These are phyloP conservation scores for Autographa gamma DNA, from an alignment of 2,888 invertebrate genomes.

Conservation along the genomic window DNA sequence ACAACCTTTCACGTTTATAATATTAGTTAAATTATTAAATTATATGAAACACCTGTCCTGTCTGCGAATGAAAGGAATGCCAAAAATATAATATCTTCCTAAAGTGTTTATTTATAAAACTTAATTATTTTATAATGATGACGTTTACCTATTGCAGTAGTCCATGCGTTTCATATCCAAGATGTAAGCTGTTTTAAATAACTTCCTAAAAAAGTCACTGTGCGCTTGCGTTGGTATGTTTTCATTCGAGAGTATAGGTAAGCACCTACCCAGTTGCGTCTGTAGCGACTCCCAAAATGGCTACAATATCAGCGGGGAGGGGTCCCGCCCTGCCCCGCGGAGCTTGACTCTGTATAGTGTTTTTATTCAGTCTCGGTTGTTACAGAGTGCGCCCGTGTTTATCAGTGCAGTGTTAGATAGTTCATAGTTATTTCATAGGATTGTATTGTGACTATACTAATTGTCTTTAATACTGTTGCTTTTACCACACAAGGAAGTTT, in stretches of 20 bases:
- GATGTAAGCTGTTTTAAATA: too few species aligned
- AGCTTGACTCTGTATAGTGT: conserved; percentile 35
- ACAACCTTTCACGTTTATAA: too few species aligned
- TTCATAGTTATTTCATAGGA: conserved; percentile 36
- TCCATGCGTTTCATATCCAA: too few species aligned
- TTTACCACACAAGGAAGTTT: conserved; percentile 35
- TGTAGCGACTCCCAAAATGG: conserved; percentile 35
- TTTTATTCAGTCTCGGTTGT: conserved; percentile 34
- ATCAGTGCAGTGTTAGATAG: conserved; percentile 36
- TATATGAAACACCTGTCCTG: too few species aligned
- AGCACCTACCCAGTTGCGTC: conserved; percentile 33
- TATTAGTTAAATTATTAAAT: too few species aligned
- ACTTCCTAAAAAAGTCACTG: conserved; percentile 33
- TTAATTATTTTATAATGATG: too few species aligned
- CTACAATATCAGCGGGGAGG: conserved; percentile 35
- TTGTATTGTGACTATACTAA: conserved; percentile 36
- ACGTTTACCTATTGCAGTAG: too few species aligned
- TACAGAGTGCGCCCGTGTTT: conserved; percentile 35
- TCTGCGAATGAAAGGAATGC: too few species aligned
- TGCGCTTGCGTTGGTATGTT: conserved; percentile 34
- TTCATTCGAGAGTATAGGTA: conserved; percentile 35
- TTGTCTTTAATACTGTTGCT: conserved; percentile 35
- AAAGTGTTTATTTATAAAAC: too few species aligned
- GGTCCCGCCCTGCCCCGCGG: conserved; percentile 35
- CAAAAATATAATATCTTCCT: too few species aligned